Base-by-base conservation (phyloP, 2,113 vertebrate genomes). In the Sinocyclocheilus anshuiensis region DNA sequence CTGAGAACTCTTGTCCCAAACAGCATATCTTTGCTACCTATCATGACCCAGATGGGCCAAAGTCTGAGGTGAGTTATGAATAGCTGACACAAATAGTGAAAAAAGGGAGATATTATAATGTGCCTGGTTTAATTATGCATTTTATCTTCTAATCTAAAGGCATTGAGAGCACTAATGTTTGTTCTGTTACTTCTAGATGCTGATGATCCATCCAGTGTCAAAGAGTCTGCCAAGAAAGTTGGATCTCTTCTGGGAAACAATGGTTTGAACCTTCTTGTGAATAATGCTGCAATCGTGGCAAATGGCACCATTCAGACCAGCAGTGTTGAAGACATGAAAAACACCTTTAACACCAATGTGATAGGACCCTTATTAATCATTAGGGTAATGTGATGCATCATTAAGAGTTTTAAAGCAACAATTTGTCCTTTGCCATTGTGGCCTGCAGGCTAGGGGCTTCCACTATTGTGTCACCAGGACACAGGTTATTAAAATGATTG, bases 231-330 rank as follows among this genome's bases (percentile, higher is more conserved):
- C 4, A 89, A 92, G 84, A 91, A 93, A 85, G 94, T 94, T 87
- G 90, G 89, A 63, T 88, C 91, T 71, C 87, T 90, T 0, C 76
- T 94, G 83, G 93, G 94, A 22, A 88, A 89, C 2, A 90, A 86
- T 53, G 94, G 94, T 2, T 91, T 96, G 74, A 95, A 95, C 91
- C 92, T 94, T 87, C 92, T 95, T 65, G 93, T 95, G 45, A 95
- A 96, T 94, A 95, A 95, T 0, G 93, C 94, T 0, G 94, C 77
- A 36, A 85, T 94, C 74, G 81, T 92, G 0, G 50, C 81, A 45
- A 74, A 83, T 0, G 89, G 81, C 93, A 81, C 0, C 74, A 9
- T 79, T 33, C 20, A n/a, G 10, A 79, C 18, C 29, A 36, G 53
- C 20, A 3, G 10, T 13, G 55, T 89, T 1, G 92, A 95, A 79